Conservation (phyloP, 2,113 vertebrate species). For the Narcine bancroftii region DNA sequence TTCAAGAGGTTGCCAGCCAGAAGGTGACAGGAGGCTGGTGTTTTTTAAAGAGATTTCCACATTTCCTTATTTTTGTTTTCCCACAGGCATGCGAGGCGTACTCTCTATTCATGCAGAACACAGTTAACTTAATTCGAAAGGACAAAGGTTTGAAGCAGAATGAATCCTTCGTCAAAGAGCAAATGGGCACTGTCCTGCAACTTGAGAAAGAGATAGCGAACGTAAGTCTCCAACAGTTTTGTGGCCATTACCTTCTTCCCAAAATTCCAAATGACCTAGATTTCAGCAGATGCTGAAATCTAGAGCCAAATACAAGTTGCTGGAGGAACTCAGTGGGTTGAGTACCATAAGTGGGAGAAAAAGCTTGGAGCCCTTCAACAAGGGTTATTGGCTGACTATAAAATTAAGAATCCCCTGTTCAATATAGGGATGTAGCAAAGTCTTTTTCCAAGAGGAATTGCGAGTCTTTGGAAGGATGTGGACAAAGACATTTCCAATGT, state of each 20-base stretch:
- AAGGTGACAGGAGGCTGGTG: background rate
- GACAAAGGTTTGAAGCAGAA: conserved; percentile 60
- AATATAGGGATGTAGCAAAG: no score
- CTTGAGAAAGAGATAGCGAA: conserved; percentile 86
- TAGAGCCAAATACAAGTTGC: no score
- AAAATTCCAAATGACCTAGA: no score
- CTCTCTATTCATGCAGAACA: conserved; percentile 77
- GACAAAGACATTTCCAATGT: no score
- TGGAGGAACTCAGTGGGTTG: no score
- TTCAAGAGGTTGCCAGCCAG: background rate
- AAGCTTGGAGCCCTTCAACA: no score
- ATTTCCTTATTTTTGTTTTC: conserved; percentile 8
- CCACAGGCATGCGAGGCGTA: conserved; percentile 78
- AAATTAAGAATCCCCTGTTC: no score
- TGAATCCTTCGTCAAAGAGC: conserved; percentile 55
- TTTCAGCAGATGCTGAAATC: no score
- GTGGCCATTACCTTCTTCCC: background rate
- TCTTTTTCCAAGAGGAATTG: no score
- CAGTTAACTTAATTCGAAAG: conserved; percentile 71
- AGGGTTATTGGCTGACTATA: no score
- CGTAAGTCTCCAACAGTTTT: conserved; percentile 56
- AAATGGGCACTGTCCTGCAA: conserved; percentile 70
- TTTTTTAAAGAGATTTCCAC: background rate
- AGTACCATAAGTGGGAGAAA: no score
- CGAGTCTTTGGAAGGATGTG: no score